phyloP scores from a whole-genome alignment of 2,888 invertebrate species.

The Agrypnus murinus region DNA sequence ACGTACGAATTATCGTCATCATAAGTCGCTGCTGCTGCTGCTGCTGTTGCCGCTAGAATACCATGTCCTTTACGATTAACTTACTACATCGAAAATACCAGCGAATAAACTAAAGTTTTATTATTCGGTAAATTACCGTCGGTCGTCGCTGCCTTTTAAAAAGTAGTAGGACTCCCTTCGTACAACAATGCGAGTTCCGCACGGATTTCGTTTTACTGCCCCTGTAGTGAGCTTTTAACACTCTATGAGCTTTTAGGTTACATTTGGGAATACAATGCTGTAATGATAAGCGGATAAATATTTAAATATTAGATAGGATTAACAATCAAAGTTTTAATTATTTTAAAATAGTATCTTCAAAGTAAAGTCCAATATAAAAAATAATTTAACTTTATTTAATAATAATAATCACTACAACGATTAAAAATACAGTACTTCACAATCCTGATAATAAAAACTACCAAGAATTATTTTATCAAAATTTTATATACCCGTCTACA shows the following conservation, averaged over 20 bases:
- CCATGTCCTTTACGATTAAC: constrained; percentile 45
- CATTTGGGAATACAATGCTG: constrained; percentile 17
- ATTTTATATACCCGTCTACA: too few species aligned
- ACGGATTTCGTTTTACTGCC: constrained; percentile 4
- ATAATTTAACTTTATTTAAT: too few species aligned
- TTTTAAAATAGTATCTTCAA: too few species aligned
- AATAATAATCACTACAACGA: too few species aligned
- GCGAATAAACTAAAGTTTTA: neutral
- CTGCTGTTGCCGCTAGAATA: constrained; percentile 40
- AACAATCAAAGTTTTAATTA: too few species aligned
- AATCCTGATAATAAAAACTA: too few species aligned
- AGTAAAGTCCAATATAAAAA: too few species aligned
- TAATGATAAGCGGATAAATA: constrained; percentile 5
- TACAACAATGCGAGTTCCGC: neutral
- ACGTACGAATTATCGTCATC: constrained; percentile 50
- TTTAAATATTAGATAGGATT: too few species aligned
- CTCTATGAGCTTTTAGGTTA: constrained; percentile 14
- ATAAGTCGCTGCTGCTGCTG: too few species aligned
- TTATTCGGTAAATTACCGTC: constrained; percentile 5
- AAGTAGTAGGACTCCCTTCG: neutral
- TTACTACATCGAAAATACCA: constrained; percentile 30
- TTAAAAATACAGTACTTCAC: too few species aligned
- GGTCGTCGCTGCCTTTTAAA: too few species aligned
- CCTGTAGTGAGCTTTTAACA: constrained; percentile 12
- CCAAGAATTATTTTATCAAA: too few species aligned